Percentiles rank a stretch among this genome's conserved stretches.
These are phyloP conservation scores for Mnemiopsis leidyi DNA, from an alignment of 37 sponge, comb jelly and placozoan genomes.

Conservation along the genomic window DNA sequence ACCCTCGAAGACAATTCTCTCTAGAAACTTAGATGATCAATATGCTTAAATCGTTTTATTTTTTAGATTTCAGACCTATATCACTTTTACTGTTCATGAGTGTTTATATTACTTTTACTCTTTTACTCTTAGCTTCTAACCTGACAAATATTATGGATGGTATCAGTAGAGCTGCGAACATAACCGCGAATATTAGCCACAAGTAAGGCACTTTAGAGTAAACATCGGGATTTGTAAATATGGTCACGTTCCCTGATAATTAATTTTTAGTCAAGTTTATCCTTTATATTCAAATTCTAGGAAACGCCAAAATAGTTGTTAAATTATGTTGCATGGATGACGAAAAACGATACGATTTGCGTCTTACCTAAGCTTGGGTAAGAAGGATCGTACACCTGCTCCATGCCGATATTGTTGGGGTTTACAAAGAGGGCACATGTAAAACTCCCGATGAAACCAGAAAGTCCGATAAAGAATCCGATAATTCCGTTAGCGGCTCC, in stretches of 20 bases:
- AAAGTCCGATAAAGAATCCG: conserved; percentile 59
- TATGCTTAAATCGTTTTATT: no score
- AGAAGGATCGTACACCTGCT: neutral
- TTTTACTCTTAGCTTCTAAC: no score
- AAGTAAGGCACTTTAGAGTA: conserved; percentile 42
- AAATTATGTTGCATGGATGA: no score
- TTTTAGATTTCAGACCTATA: no score
- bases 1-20: no score
- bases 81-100: no score
- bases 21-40: no score
- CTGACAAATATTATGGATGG: conserved; percentile 50
- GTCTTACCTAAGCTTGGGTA: conserved; percentile 26
- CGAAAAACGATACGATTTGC: no score
- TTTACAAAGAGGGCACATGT: conserved; percentile 37
- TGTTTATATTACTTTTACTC: no score
- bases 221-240: neutral
- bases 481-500: conserved; percentile 59
- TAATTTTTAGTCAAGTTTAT: no score
- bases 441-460: conserved; percentile 49
- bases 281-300: no score
- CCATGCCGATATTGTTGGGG: neutral
- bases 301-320: no score
- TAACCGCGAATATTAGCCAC: conserved; percentile 36
- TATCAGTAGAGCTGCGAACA: conserved; percentile 19
- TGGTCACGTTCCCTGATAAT: conserved; percentile 54